Evolutionary conservation across 2,888 invertebrate genomes (phyloP), one percentile per base, ranked within the genome.

Genomic region (Monopis laevigella): DNA sequence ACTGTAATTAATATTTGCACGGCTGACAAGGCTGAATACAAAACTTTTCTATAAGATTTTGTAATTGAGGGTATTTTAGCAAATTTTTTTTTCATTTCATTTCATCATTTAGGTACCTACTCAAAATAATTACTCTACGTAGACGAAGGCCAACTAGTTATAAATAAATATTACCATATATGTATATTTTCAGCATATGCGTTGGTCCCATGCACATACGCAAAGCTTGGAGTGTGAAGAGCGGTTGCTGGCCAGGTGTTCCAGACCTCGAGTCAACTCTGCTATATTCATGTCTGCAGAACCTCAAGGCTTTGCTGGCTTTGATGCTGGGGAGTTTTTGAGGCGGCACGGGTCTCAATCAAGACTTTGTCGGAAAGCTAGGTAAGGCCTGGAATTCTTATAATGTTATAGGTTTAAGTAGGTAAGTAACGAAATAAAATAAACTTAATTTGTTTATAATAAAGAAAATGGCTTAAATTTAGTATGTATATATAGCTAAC

Each of bases 281-380:
- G 93, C 92, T 52, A 92, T 92, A 57, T 92, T 92, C 68, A 88
- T 92, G 45, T 89, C 89, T 40, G 87, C 88, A 48, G 88, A 88
- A 54, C 88, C 88, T 1, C 82, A 86, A 19, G 88, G 88, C 17
- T 90, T 91, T 60, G 88, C 87, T 43, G 89, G 88, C 29, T 90
- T 91, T 59, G 89, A 91, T 57, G 89, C 90, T 46, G 86, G 90
- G 55, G 92, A 92, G 71, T 92, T 91, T 61, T 74, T 91, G 56
- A 83, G 90, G 40, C 81, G 91, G 43, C 90, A 92, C 61, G 91
- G 91, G 18, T 90, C 90, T 11, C 90, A 90, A 55, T 91, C 91
- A 42, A 87, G 86, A 51, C 74, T 91, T 43, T 92, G 91, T 62
- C 85, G 92, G 26, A 92, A 91, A 69, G 90, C 92, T 51, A 87